Percentiles rank a stretch among this genome's conserved stretches.
Conservation (phyloP, 2,797 vertebrate species). For the Euphonia xanthogaster region DNA sequence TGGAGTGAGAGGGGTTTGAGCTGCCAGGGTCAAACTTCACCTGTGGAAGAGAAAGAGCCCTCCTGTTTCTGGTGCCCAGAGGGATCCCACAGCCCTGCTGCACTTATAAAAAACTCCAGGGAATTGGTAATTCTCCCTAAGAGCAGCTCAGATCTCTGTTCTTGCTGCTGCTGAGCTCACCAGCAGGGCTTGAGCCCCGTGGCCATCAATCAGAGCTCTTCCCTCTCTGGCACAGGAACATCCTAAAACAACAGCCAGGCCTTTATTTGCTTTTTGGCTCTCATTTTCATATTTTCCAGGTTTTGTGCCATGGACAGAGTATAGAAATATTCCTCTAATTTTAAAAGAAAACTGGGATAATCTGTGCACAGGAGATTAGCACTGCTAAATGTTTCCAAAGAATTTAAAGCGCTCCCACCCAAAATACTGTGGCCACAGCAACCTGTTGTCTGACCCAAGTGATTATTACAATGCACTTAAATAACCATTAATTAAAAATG, state of each 20-base stretch:
- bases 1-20: neutral
- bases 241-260: neutral
- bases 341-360: neutral
- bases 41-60: neutral
- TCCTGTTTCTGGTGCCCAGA: neutral
- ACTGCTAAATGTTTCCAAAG: neutral
- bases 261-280: neutral
- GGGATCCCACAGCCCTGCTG: neutral
- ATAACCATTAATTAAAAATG: neutral
- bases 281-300: neutral
- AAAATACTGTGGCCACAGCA: neutral
- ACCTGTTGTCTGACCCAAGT: neutral
- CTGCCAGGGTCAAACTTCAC: neutral
- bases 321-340: neutral
- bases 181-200: neutral
- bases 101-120: neutral
- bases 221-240: neutral
- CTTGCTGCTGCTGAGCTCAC: neutral
- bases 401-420: neutral
- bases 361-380: neutral
- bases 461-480: neutral
- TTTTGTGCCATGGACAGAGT: neutral
- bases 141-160: neutral
- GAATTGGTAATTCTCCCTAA: neutral
- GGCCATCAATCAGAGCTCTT: neutral